Percentiles rank a stretch among this genome's conserved stretches.
Evolutionary conservation across 2,113 vertebrate genomes (phyloP).

Genomic region (Leptocoma aspasia): DNA sequence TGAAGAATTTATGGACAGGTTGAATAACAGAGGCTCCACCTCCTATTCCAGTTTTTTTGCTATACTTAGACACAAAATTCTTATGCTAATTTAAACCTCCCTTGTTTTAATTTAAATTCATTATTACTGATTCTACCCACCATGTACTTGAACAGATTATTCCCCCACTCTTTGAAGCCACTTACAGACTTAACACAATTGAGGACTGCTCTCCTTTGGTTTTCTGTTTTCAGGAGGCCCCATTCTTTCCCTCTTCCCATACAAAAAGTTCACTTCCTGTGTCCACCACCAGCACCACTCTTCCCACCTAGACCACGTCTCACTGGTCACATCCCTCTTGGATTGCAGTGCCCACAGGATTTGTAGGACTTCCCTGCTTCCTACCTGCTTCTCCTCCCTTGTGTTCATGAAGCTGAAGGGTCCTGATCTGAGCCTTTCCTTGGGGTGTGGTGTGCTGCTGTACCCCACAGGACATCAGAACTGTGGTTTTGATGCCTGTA

Average conservation of each 20-base stretch:
- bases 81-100: conserved; percentile 58
- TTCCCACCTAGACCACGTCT: not conserved
- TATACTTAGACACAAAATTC: conserved; percentile 42
- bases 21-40: conserved; percentile 14
- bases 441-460: not conserved
- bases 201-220: not conserved
- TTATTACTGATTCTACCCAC: conserved; percentile 48
- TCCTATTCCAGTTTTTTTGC: conserved; percentile 25
- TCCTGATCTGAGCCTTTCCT: not conserved
- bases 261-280: not conserved
- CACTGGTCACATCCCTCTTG: not conserved
- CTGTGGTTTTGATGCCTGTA: accelerated
- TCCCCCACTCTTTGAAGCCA: not conserved
- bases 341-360: accelerated
- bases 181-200: not conserved
- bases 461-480: not conserved
- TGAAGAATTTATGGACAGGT: conserved; percentile 6
- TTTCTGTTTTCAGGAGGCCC: not conserved
- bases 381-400: not conserved
- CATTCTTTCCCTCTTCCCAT: not conserved
- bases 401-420: accelerated
- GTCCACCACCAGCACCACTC: not conserved
- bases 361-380: not conserved
- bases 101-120: conserved; percentile 56
- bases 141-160: conserved; percentile 6